Evolutionary conservation across 2,113 vertebrate genomes (phyloP).

Genomic region (Dunckerocampus dactyliophorus): DNA sequence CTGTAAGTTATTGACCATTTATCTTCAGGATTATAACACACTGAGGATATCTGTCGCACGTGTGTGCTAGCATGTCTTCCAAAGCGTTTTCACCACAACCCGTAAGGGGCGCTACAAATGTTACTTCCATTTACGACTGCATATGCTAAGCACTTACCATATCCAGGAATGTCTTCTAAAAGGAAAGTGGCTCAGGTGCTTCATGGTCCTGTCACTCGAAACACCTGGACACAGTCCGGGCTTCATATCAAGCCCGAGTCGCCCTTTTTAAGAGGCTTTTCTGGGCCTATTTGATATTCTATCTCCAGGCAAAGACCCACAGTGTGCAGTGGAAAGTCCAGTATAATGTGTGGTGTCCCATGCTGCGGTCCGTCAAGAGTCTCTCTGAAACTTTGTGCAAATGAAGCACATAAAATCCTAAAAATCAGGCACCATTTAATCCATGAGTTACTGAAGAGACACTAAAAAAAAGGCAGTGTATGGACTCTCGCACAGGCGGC

Average conservation of each 20-base stretch:
- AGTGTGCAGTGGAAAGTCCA: conserved; percentile 26
- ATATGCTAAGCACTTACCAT: conserved; percentile 81
- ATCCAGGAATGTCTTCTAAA: conserved; percentile 99
- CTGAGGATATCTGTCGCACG: too few relatives aligned
- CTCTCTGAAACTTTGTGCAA: conserved; percentile 34
- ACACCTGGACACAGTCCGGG: conserved; percentile 72
- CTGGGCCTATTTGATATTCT: conserved; percentile 15
- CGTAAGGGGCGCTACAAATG: neutral
- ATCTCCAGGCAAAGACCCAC: conserved; percentile 29
- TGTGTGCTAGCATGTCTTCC: too few relatives aligned
- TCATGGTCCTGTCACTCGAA: conserved; percentile 82
- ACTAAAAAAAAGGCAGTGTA: conserved; percentile 20
- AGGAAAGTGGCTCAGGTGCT: conserved; percentile 92
- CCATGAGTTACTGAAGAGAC: conserved; percentile 37
- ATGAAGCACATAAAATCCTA: conserved; percentile 14
- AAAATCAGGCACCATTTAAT: conserved; percentile 33
- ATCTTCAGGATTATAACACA: too few relatives aligned
- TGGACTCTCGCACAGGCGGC: conserved; percentile 43
- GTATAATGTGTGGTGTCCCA: conserved; percentile 36
- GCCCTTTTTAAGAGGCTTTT: conserved; percentile 13
- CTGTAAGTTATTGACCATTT: too few relatives aligned
- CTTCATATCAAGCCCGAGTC: conserved; percentile 63
- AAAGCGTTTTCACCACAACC: neutral
- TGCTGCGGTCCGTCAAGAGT: conserved; percentile 29
- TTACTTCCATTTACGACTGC: too few relatives aligned